These are phyloP conservation scores for Xerus inauris DNA, from an alignment of 2,113 vertebrate species.

Conservation along the genomic window DNA sequence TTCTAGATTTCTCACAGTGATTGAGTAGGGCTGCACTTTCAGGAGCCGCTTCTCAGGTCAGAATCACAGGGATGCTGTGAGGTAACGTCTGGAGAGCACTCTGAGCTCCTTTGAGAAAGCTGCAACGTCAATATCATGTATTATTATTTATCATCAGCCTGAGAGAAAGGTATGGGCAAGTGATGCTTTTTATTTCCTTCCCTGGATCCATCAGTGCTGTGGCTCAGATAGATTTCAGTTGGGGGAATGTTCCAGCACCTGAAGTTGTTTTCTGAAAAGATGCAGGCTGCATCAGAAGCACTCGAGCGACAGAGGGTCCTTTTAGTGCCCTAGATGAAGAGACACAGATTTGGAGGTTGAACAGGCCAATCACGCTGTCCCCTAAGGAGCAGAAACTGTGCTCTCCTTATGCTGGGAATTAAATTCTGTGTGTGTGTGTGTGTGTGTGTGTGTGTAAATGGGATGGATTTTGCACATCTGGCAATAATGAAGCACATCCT, in stretches of 20 bases:
- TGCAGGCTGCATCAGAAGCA: background rate
- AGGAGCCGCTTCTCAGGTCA: conserved; percentile 66
- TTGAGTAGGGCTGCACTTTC: conserved; percentile 29
- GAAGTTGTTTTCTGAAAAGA: background rate
- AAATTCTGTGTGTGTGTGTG: background rate
- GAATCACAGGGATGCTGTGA: conserved; percentile 69
- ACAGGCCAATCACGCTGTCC: background rate
- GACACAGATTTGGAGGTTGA: background rate
- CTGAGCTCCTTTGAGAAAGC: conserved; percentile 69
- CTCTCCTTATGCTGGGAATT: background rate
- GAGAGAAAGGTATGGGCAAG: background rate
- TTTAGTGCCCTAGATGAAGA: background rate
- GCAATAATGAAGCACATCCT: background rate
- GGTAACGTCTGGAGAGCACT: conserved; percentile 81
- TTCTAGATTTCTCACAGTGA: conserved; percentile 67
- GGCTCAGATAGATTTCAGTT: background rate
- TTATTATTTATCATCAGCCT: conserved; percentile 68
- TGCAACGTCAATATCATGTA: conserved; percentile 62
- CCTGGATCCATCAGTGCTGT: background rate
- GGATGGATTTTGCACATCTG: background rate
- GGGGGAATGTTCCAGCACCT: background rate
- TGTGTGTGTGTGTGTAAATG: background rate
- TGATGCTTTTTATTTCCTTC: conserved; percentile 53
- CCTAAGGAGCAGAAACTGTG: background rate
- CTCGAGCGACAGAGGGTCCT: background rate